Percentiles rank a stretch among this genome's conserved stretches.
Evolutionary conservation across 2,888 invertebrate species (phyloP).

Genomic region (Brenthis hecate): DNA sequence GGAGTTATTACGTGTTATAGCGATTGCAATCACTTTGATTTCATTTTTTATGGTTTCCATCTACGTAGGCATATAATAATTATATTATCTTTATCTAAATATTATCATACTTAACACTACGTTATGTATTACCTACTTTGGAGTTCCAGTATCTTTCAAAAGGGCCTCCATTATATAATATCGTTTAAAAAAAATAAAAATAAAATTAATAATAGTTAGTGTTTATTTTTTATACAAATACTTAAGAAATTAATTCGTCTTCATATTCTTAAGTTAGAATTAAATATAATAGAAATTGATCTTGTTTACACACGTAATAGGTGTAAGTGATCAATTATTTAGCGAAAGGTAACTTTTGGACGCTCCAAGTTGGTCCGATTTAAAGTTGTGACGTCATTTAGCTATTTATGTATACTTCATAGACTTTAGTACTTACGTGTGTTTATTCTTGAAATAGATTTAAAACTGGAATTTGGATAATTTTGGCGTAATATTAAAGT

Average conservation of each 20-base stretch:
- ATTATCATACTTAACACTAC: no score
- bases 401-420: conserved; percentile 56
- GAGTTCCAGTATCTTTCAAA: neutral
- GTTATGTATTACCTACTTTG: no score
- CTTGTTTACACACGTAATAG: conserved; percentile 55
- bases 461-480: neutral
- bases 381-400: conserved; percentile 69
- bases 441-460: no score
- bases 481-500: neutral
- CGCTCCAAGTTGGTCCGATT: conserved; percentile 61
- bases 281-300: conserved; percentile 12
- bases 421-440: neutral
- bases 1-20: conserved; percentile 49
- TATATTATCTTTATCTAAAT: no score
- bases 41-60: neutral
- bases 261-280: neutral
- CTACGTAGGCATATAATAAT: no score
- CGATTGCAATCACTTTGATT: neutral
- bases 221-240: no score
- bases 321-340: conserved; percentile 63
- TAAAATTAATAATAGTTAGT: no score
- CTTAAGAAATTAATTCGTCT: neutral
- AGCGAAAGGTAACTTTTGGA: conserved; percentile 66
- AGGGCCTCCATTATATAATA: no score
- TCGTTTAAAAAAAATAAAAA: no score